Base-by-base conservation (phyloP, 2,113 vertebrate species). In the Zosterops borbonicus region DNA sequence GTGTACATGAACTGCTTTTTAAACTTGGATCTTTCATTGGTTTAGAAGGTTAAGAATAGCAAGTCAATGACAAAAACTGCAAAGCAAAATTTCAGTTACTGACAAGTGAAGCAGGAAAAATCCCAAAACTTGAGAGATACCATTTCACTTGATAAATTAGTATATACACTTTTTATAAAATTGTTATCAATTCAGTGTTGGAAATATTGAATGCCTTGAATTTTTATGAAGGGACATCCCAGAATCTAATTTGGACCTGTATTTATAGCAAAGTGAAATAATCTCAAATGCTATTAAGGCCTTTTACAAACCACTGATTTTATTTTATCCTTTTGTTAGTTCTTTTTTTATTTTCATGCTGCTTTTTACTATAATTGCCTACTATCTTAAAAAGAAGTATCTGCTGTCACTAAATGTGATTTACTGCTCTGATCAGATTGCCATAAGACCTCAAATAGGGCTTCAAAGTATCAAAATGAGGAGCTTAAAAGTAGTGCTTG, bases 1-100 rank as follows among this genome's bases (percentile, higher is more conserved):
- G 86, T 94, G 91, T 97, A 95, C 56, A 95, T 93, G 94, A 92
- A 63, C 71, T 89, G 76, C 79, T 93, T 94, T 95, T 93, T 88
- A 95, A 94, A 93, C 80, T 73, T 83, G 71, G 64, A 92, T 88
- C 59, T 81, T 89, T 94, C 86, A 71, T 52, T 89, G 80, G 50
- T 83, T 92, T 93, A 80, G 47, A 74, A 7, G 12, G 39, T 80
- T 60, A 77, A 74, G 86, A 90, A 86, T 6, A 90, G 83, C 41
- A 80, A 59, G 64, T 53, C 50, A 70, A 14, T 81, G 68, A 77
- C 59, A 92, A 82, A 93, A 86, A 67, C 52, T 39, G 67, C 37
- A 81, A 88, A 83, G 42, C n/a, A 77, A 87, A 68, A 46, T 65
- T 67, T 90, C 31, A 42, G n/a, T 70, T 83, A 65, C 29, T 58